Percentiles rank a stretch among this genome's conserved stretches.
phyloP scores from a whole-genome alignment of 2,888 invertebrate species.

The Lithophane ornitopus region DNA sequence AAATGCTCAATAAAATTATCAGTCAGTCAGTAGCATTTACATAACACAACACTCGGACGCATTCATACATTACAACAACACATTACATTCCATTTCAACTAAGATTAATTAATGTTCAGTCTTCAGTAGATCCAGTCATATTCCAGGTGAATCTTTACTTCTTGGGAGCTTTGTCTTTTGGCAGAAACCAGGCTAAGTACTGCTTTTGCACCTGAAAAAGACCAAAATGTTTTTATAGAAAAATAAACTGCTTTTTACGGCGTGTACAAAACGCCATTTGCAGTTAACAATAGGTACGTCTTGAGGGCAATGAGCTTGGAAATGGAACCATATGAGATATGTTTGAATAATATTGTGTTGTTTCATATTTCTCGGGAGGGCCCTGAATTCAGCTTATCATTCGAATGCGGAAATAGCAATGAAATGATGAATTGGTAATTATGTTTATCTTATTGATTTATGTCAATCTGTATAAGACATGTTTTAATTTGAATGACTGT shows the following conservation, averaged over 20 bases:
- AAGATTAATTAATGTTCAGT: constrained; percentile 52
- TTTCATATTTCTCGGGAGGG: neutral
- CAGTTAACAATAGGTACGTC: neutral
- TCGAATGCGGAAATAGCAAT: constrained; percentile 24
- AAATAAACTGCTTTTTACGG: neutral
- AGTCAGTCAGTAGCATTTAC: constrained; percentile 47
- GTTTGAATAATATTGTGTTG: neutral
- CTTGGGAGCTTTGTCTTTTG: constrained; percentile 77
- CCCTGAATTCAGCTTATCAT: neutral
- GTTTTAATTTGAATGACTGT: neutral
- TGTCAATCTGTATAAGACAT: neutral
- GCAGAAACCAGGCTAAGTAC: constrained; percentile 83
- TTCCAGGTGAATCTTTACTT: constrained; percentile 55
- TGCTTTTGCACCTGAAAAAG: constrained; percentile 79
- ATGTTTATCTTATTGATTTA: neutral
- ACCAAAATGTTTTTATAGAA: constrained; percentile 16
- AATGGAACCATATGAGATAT: neutral
- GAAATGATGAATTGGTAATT: neutral
- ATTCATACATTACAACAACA: constrained; percentile 38
- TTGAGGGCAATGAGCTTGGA: neutral
- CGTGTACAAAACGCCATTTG: too few relatives aligned
- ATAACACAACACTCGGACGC: constrained; percentile 18
- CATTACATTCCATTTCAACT: too few relatives aligned
- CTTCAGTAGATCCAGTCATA: constrained; percentile 43
- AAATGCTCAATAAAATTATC: constrained; percentile 40